Evolutionary conservation across 2,113 vertebrate genomes (phyloP), one percentile per base, ranked within the genome.

Genomic region (Paradoxurus hermaphroditus): DNA sequence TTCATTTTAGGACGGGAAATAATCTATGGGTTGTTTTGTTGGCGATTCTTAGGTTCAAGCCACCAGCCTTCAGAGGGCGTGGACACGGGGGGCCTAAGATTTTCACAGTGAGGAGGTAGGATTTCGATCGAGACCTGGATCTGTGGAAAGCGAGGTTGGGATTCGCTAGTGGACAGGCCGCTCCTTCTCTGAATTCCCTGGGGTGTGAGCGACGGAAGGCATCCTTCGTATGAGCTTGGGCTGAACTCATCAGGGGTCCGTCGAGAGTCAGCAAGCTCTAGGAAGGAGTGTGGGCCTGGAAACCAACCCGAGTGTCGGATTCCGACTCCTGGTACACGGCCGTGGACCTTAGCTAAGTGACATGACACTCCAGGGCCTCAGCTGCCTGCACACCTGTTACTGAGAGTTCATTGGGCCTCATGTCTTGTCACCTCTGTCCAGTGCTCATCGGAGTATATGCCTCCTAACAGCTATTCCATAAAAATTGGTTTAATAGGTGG

Each of bases 401-500:
- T 63, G 36, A 46, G 62, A n/a, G 63, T 16, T 44, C 11, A 7
- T 21, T 78, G 70, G 25, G 77, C 25, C 21, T 63, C 7, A 7
- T 29, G 44, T 53, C 39, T 75, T 63, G 36, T 3, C 8, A 31
- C 63, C 16, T 79, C 62, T 83, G 1, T 36, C 62, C 36, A 63
- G 73, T 53, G 53, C 23, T 67, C n/a, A 21, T 36, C 81, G 63
- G 44, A 70, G 2, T 8, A 16, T 19, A 1, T 51, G 7, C 39
- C 39, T 92, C 62, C 14, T 41, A 39, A 15, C 31, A 95, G 36
- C 56, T 83, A 1, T 25, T 72, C 12, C 41, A 0, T 83, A 72
- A 90, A 89, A 83, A 16, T 10, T 67, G 12, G n/a, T 19, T 68
- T 95, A 49, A 72, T 83, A 72, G 62, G 25, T 63, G 78, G 41